Evolutionary conservation across 2,113 vertebrate genomes (phyloP), one percentile per base, ranked within the genome.

Genomic region (Scalopus aquaticus): DNA sequence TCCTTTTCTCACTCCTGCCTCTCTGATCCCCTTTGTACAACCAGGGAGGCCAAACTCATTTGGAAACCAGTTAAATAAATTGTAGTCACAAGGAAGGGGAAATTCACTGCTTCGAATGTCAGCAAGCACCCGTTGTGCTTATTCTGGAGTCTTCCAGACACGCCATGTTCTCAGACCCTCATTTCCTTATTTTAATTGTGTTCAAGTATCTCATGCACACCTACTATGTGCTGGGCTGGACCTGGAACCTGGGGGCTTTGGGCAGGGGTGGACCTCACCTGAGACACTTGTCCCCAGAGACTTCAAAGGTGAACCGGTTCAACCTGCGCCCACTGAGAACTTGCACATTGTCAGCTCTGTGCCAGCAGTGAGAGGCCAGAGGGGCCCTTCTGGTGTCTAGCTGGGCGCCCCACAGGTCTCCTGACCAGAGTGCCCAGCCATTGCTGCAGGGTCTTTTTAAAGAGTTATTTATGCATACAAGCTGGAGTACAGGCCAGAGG

Each of bases 361-460:
- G 49, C 2, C 5, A 17, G 39, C 9, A 9, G 7, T 2, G 9
- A 96, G 39, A 83, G 5, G 20, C 10, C 35, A 19, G 16, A 67
- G 51, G 30, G 77, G 62, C 69, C 24, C n/a, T 1, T 0, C 35
- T 20, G 39, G 73, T 11, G 8, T 72, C 24, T n/a, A 4, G 30
- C 24, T 4, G 16, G 0, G 30, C 32, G 49, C n/a, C 20, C 9
- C 3, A 56, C 39, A 60, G 10, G 37, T 28, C 78, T 11, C 30
- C 5, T 0, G 1, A 77, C 54, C 4, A 2, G 39, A 15, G 20
- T 6, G 28, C 13, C 19, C 28, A 30, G 30, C 17, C 17, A 2
- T n/a, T n/a, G n/a, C n/a, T n/a, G n/a, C n/a, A n/a, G n/a, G n/a
- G n/a, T n/a, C n/a, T n/a, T n/a, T n/a, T n/a, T n/a, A n/a, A n/a